phyloP scores from a whole-genome alignment of 2,113 vertebrate species.

The Thermophis baileyi region DNA sequence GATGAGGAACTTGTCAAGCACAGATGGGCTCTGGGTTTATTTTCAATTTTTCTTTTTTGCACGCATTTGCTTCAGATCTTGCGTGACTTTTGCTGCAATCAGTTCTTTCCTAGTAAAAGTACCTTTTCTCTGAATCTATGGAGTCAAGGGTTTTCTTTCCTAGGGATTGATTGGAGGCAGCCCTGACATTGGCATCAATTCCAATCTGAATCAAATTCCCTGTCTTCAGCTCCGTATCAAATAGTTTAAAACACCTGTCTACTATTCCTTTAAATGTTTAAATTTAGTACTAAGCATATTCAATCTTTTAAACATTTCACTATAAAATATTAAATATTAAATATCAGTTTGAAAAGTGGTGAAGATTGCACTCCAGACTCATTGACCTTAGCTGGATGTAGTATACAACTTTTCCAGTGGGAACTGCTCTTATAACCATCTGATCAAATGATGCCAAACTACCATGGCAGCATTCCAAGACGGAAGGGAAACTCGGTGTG shows the following conservation, averaged over 20 bases:
- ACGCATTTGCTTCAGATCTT: too few species aligned
- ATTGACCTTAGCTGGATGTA: background rate
- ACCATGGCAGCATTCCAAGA: conserved; percentile 16
- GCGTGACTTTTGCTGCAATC: too few species aligned
- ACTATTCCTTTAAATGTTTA: background rate
- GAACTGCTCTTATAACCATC: background rate
- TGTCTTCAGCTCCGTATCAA: rapidly evolving
- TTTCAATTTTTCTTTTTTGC: too few species aligned
- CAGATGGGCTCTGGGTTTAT: too few species aligned
- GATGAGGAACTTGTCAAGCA: too few species aligned
- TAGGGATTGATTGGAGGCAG: too few species aligned
- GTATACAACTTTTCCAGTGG: background rate
- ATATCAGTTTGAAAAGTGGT: background rate
- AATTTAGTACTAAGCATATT: background rate
- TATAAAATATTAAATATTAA: background rate
- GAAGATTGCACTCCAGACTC: background rate
- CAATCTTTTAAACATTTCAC: background rate
- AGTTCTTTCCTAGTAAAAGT: too few species aligned
- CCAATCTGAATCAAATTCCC: background rate
- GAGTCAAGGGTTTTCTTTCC: too few species aligned
- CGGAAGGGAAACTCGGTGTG: background rate
- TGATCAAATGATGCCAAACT: conserved; percentile 12
- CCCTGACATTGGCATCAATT: background rate
- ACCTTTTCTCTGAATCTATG: too few species aligned
- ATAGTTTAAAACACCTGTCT: background rate